phyloP scores from a whole-genome alignment of 1,140 invertebrate genomes.

The Drosophila tsacasi region DNA sequence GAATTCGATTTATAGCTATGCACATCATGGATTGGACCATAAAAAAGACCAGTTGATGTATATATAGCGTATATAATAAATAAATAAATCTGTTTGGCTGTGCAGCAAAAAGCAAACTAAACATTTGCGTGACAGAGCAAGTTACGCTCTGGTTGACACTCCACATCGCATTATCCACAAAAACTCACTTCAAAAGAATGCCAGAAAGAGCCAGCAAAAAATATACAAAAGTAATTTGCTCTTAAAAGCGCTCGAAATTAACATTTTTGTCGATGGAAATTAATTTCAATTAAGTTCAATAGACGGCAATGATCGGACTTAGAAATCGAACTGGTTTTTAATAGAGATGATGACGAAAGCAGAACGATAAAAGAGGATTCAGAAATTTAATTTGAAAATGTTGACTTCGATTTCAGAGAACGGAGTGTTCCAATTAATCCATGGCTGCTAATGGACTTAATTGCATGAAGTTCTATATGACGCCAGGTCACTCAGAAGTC shows the following conservation, averaged over 20 bases:
- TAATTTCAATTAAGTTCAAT: constrained; percentile 63
- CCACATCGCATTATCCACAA: constrained; percentile 49
- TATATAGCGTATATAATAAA: constrained; percentile 14
- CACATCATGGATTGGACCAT: constrained; percentile 39
- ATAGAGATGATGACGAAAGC: constrained; percentile 18
- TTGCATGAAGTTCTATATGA: constrained; percentile 1
- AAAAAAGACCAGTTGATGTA: constrained; percentile 25
- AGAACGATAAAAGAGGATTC: constrained; percentile 4
- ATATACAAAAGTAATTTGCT: constrained; percentile 43
- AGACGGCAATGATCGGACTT: constrained; percentile 24
- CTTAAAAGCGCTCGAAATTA: constrained; percentile 49
- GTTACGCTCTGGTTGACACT: constrained; percentile 77
- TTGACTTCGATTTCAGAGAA: constrained; percentile 13
- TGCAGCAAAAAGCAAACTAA: constrained; percentile 27
- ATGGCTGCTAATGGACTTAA: neutral
- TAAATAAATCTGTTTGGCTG: constrained; percentile 20
- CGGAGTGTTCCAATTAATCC: neutral
- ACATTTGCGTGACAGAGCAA: constrained; percentile 62
- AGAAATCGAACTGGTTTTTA: constrained; percentile 38
- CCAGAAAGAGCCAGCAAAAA: constrained; percentile 15
- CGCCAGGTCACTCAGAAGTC: constrained; percentile 9
- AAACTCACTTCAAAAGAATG: constrained; percentile 24
- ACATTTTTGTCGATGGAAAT: constrained; percentile 24
- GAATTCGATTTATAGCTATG: constrained; percentile 66
- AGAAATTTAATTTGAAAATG: constrained; percentile 11